These are phyloP conservation scores for Salvelinus namaycush DNA, from an alignment of 2,113 vertebrate genomes.

Conservation along the genomic window DNA sequence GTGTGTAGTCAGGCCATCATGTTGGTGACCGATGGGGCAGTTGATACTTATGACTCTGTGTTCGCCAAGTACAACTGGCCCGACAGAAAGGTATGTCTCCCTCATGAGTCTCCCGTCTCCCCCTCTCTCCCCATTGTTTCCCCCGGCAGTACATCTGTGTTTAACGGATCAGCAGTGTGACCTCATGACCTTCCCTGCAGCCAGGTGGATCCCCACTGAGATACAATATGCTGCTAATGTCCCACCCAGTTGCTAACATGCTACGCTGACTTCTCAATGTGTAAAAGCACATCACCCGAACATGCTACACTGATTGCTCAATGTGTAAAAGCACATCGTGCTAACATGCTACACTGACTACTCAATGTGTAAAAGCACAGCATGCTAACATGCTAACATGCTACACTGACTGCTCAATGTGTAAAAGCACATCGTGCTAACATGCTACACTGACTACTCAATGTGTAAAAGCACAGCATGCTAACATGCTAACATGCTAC, in stretches of 20 bases:
- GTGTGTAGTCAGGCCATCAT: constrained; percentile 98
- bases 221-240: neutral
- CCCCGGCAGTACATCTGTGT: neutral
- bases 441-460: no score
- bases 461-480: no score
- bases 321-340: no score
- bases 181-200: neutral
- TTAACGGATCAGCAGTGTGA: no score
- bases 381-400: no score
- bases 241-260: neutral
- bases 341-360: no score
- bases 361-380: no score
- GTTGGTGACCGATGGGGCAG: constrained; percentile 96
- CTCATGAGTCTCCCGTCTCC: neutral
- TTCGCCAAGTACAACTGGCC: constrained; percentile 98
- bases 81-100: constrained; percentile 86
- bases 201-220: neutral
- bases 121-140: neutral
- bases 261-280: neutral
- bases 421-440: no score
- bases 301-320: no score
- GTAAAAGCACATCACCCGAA: no score
- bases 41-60: constrained; percentile 93
- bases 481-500: no score
- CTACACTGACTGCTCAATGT: no score